phyloP scores from a whole-genome alignment of 2,797 vertebrate species.

The Manis javanica region DNA sequence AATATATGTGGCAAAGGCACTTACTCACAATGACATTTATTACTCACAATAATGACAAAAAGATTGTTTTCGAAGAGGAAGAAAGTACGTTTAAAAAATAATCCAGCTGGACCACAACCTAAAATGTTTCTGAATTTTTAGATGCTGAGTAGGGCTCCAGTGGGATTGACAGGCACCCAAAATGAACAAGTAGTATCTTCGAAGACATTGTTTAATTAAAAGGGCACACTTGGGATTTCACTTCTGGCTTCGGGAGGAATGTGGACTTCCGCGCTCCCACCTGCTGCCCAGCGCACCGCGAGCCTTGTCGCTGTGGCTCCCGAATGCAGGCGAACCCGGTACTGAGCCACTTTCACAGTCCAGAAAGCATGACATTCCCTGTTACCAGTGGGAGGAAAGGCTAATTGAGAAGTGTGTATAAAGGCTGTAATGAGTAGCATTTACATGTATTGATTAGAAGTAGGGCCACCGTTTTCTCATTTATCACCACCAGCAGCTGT shows the following conservation, averaged over 20 bases:
- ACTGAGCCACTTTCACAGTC: constrained; percentile 93
- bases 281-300: constrained; percentile 85
- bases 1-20: background rate
- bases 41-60: background rate
- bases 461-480: constrained; percentile 88
- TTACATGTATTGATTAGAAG: constrained; percentile 96
- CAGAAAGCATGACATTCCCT: constrained; percentile 94
- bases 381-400: constrained; percentile 91
- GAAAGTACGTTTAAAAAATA: background rate
- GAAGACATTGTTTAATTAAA: constrained; percentile 84
- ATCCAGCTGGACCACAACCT: background rate
- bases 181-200: constrained; percentile 77
- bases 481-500: constrained; percentile 92
- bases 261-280: constrained; percentile 84
- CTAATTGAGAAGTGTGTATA: constrained; percentile 93
- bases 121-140: background rate
- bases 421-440: constrained; percentile 92
- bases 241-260: constrained; percentile 84
- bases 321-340: constrained; percentile 91
- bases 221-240: constrained; percentile 80
- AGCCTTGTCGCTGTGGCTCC: constrained; percentile 65
- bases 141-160: background rate
- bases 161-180: constrained; percentile 47
- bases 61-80: background rate
- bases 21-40: background rate